Evolutionary conservation across 2,113 vertebrate genomes (phyloP).

Genomic region (Sus scrofa): T2T-Sscrofa CM000824.6:26085001-26085500

Average conservation of each 20-base stretch:
- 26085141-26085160: too few species aligned
- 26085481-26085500: conserved; percentile 25
- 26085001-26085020: too few species aligned
- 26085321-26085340: neutral
- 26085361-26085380: neutral
- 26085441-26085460: neutral
- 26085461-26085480: neutral
- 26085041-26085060: too few species aligned
- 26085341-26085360: neutral
- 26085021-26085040: too few species aligned
- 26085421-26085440: neutral
- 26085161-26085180: too few species aligned
- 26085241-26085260: neutral
- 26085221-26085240: neutral
- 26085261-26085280: neutral
- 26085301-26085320: neutral
- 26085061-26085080: too few species aligned
- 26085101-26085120: too few species aligned
- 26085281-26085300: neutral
- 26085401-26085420: neutral
- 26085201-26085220: too few species aligned
- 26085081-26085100: too few species aligned
- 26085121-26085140: too few species aligned
- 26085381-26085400: neutral
- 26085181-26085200: too few species aligned